Base-by-base conservation (phyloP, 2,797 vertebrate genomes). In the Eremophila alpestris region DNA sequence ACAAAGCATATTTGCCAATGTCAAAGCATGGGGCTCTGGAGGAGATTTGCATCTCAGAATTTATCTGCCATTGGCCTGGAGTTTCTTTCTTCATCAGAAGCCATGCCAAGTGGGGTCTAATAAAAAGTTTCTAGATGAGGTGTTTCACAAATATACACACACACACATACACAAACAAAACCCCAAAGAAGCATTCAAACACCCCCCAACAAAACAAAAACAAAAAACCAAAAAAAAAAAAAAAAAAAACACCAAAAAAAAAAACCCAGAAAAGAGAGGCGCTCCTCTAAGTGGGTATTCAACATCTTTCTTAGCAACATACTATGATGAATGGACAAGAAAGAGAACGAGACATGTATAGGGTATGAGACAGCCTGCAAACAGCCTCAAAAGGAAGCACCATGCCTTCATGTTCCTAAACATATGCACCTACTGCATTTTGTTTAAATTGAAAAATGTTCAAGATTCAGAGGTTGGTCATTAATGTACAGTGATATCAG, bases 191-290 rank as follows among this genome's bases (percentile, higher is more conserved):
- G 32, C 5, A 43, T 15, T 27, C 16, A 34, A 24, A 5, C 3
- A 38, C 6, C 16, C 3, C 6, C 2, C 22, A 45, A 32, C 2
- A 7, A 27, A 36, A 7, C 10, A 43, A 48, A 7, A 45, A 32
- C 7, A 52, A 32, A 27, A 38, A 38, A 38, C 38, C 10, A 38
- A 38, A 22, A 10, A 0, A 14, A 11, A 15, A 11, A 7, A n/a
- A 16, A 16, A 17, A 51, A 43, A 36, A 36, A 36, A 8, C 36
- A 36, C 36, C 36, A 36, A 36, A 36, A 36, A 36, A 36, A 36
- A 36, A 10, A n/a, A n/a, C n/a, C n/a, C 3, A 19, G 5, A n/a
- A 21, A 17, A 12, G 0, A 12, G 2, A 24, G 1, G 16, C 10
- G 2, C 2, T 67, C 36, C 49, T 63, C 5, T 41, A 73, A 79